These are phyloP conservation scores for Staurois parvus DNA, from an alignment of 2,797 vertebrate genomes.

Conservation along the genomic window DNA sequence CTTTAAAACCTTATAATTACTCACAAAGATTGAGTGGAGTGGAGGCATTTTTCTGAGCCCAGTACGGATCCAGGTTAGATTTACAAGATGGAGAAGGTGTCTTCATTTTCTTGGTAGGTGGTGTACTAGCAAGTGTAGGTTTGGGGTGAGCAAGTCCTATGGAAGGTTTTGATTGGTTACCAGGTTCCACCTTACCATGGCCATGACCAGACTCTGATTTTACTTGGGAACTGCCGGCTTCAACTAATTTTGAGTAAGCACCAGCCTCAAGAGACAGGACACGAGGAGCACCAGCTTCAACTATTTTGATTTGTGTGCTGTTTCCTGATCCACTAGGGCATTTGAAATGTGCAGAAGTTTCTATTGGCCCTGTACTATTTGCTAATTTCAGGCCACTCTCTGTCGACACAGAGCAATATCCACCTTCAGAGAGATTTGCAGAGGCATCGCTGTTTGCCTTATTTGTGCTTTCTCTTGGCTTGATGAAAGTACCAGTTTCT, in stretches of 20 bases:
- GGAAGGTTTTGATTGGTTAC: conserved; percentile 3
- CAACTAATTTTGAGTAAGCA: conserved; percentile 16
- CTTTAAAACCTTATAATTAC: conserved; percentile 46
- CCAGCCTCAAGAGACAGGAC: conserved; percentile 11
- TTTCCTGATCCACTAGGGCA: conserved; percentile 18
- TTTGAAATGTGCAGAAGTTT: conserved; percentile 44
- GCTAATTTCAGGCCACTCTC: neutral
- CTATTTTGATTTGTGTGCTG: conserved; percentile 28
- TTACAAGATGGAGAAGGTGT: conserved; percentile 22
- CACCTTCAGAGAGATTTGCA: neutral
- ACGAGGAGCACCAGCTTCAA: conserved; percentile 27
- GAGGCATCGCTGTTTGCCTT: conserved; percentile 1
- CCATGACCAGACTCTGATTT: conserved; percentile 15
- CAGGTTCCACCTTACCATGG: conserved; percentile 36
- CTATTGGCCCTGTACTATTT: neutral
- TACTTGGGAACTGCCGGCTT: neutral
- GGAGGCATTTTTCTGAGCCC: conserved; percentile 80
- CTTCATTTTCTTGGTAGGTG: conserved; percentile 49
- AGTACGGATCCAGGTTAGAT: conserved; percentile 63
- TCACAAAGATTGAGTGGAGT: conserved; percentile 90
- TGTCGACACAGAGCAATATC: neutral
- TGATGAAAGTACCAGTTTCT: conserved; percentile 22
- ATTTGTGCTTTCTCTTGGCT: neutral
- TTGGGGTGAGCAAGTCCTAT: conserved; percentile 14
- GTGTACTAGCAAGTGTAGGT: conserved; percentile 10